Evolutionary conservation across 2,888 invertebrate genomes (phyloP).

Genomic region (Ecliptopera silaceata): DNA sequence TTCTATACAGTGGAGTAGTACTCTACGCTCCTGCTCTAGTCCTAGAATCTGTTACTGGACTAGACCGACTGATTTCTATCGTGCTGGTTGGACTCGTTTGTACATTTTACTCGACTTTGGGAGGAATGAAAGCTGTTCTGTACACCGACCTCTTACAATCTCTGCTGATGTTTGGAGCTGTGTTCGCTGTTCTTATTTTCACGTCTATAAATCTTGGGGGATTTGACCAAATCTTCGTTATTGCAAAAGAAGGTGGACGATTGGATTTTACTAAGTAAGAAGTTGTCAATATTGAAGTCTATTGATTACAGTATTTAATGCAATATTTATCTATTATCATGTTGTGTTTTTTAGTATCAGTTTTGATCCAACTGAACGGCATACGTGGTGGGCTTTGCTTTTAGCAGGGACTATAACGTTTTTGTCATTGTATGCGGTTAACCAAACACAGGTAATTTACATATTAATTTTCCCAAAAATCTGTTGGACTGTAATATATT

Average conservation of each 20-base stretch:
- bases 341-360: constrained; percentile 83
- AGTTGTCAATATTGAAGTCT: background rate
- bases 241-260: constrained; percentile 87
- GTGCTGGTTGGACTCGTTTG: constrained; percentile 89
- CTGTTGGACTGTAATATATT: no score
- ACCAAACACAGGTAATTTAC: constrained; percentile 87
- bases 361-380: constrained; percentile 90
- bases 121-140: constrained; percentile 95
- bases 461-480: no score
- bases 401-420: constrained; percentile 92
- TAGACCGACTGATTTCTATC: constrained; percentile 88
- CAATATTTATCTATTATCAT: no score
- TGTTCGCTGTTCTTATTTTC: constrained; percentile 90
- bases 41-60: constrained; percentile 92
- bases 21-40: constrained; percentile 97
- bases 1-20: constrained; percentile 95
- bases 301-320: no score
- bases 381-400: constrained; percentile 91
- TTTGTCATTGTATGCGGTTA: constrained; percentile 92
- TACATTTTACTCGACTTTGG: constrained; percentile 93
- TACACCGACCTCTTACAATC: constrained; percentile 94
- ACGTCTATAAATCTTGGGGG: constrained; percentile 88
- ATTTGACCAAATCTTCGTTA: constrained; percentile 86
- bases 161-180: constrained; percentile 91
- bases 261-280: constrained; percentile 87